Conservation (phyloP, 2,888 invertebrate species). For the Ophioninae sp. region DNA sequence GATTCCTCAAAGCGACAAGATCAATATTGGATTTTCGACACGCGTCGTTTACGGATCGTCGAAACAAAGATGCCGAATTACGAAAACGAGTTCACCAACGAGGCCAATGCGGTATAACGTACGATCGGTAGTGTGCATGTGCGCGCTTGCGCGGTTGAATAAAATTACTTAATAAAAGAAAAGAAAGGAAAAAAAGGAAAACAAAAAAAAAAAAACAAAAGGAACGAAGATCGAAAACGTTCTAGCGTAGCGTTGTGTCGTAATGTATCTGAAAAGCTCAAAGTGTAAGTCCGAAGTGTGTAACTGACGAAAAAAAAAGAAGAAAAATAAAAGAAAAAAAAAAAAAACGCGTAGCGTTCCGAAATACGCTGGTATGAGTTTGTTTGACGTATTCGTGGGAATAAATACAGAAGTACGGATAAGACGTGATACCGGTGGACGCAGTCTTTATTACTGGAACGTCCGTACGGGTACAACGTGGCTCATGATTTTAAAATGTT, state of each 20-base stretch:
- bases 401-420: conserved; percentile 2
- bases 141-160: background rate
- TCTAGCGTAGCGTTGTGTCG: conserved; percentile 46
- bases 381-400: background rate
- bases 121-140: conserved; percentile 16
- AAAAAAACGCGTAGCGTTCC: conserved; percentile 27
- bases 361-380: conserved; percentile 12
- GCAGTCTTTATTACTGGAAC: conserved; percentile 28
- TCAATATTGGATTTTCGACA: conserved; percentile 10
- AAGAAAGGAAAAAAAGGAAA: too few species aligned
- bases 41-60: background rate
- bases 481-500: background rate
- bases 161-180: too few species aligned
- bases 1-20: background rate
- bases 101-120: background rate
- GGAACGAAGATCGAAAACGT: conserved; percentile 2
- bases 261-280: conserved; percentile 56
- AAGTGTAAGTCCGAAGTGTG: conserved; percentile 46
- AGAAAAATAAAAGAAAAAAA: too few species aligned
- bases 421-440: conserved; percentile 15
- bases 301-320: too few species aligned
- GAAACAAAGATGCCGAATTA: background rate
- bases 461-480: conserved; percentile 15
- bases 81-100: background rate
- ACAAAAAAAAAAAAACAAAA: background rate